Conservation (phyloP, 2,888 invertebrate genomes). For the Eulithis prunata region DNA sequence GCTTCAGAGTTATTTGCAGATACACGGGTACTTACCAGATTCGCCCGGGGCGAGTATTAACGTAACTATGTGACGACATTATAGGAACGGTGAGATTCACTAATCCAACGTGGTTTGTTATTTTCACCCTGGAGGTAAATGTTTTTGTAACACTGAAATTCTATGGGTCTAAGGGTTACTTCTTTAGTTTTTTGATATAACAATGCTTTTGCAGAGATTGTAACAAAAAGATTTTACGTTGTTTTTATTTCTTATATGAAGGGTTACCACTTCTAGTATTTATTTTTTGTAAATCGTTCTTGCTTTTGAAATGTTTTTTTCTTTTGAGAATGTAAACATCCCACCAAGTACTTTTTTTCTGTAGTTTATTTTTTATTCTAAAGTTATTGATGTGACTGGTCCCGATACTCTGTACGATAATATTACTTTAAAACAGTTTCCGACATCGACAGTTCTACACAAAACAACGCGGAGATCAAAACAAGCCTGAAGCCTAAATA, state of each 20-base stretch:
- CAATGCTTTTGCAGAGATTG: too few species aligned
- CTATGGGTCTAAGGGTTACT: slow-evolving; percentile 4
- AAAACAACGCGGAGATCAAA: slow-evolving; percentile 42
- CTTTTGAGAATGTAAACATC: too few species aligned
- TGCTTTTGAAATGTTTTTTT: too few species aligned
- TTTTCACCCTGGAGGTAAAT: slow-evolving; percentile 36
- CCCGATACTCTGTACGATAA: slow-evolving; percentile 11
- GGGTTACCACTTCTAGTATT: too few species aligned
- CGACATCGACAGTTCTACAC: slow-evolving; percentile 18
- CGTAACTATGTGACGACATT: slow-evolving; percentile 70
- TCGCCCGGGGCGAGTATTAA: slow-evolving; percentile 74
- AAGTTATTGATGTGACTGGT: background rate
- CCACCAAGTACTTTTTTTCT: too few species aligned
- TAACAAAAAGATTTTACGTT: too few species aligned
- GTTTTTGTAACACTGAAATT: slow-evolving; percentile 14
- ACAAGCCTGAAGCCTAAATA: slow-evolving; percentile 60
- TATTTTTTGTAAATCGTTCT: too few species aligned
- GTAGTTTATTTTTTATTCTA: too few species aligned
- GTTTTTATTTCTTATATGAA: too few species aligned
- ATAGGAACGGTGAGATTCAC: slow-evolving; percentile 37
- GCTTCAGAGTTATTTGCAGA: slow-evolving; percentile 82
- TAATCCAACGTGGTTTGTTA: slow-evolving; percentile 38
- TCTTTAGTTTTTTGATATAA: slow-evolving; percentile 10
- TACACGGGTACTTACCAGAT: slow-evolving; percentile 74
- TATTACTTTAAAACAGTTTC: slow-evolving; percentile 10